Evolutionary conservation across 2,888 invertebrate genomes (phyloP).

Genomic region (Acanthoscelides obtectus): DNA sequence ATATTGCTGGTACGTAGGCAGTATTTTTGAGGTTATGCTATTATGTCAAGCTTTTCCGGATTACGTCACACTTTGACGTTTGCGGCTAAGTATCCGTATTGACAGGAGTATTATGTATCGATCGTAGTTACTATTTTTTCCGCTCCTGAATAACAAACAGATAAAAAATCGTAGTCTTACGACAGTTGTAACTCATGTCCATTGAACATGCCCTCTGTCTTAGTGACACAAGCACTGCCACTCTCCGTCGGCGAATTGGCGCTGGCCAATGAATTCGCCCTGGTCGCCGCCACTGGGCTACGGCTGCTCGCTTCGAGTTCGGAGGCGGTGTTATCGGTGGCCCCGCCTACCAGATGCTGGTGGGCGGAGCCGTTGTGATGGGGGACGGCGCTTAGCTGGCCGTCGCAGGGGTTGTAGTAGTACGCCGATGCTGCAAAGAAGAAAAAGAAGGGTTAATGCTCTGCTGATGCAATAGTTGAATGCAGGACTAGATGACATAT

Average conservation of each 20-base stretch:
- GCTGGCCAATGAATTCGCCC: slow-evolving; percentile 65
- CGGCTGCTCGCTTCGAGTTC: slow-evolving; percentile 53
- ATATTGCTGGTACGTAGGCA: no score
- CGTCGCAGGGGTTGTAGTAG: slow-evolving; percentile 56
- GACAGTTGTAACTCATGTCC: slow-evolving; percentile 42
- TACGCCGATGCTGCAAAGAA: slow-evolving; percentile 57
- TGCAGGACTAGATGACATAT: no score
- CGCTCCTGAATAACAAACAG: no score
- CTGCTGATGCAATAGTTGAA: no score
- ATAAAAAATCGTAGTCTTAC: no score
- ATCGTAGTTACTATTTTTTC: no score
- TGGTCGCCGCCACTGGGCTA: slow-evolving; percentile 65
- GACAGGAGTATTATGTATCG: no score
- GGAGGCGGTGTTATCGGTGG: slow-evolving; percentile 38
- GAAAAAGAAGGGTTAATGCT: background rate
- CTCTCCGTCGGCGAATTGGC: slow-evolving; percentile 63
- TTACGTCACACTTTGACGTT: no score
- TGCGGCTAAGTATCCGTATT: no score
- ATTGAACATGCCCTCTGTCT: slow-evolving; percentile 51
- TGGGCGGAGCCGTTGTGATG: background rate
- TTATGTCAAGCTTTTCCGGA: no score
- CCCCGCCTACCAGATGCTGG: background rate
- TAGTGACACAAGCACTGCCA: slow-evolving; percentile 66
- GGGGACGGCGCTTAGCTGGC: slow-evolving; percentile 34
- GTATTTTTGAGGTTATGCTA: no score